These are phyloP conservation scores for Tenualosa thibaudeaui DNA, from an alignment of 2,797 vertebrate species.

Conservation along the genomic window DNA sequence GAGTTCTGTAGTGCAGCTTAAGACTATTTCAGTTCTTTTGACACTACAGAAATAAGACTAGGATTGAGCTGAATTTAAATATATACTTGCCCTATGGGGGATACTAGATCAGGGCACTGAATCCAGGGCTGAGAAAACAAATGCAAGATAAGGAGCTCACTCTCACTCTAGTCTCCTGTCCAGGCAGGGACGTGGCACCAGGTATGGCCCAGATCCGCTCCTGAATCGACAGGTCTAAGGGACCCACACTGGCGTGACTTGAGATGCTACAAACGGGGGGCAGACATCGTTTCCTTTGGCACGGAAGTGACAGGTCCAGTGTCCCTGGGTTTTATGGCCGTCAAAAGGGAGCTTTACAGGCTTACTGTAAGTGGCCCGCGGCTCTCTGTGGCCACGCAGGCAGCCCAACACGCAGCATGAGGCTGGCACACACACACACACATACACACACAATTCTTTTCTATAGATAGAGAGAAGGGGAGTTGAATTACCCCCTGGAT, in stretches of 20 bases:
- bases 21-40: too few species aligned
- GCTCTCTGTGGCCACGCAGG: neutral
- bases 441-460: slow-evolving; percentile 20
- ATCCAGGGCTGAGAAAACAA: neutral
- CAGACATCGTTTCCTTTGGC: neutral
- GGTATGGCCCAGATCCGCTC: neutral
- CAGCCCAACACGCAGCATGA: neutral
- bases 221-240: neutral
- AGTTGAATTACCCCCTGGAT: slow-evolving; percentile 41
- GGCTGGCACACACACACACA: too few species aligned
- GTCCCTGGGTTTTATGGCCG: neutral
- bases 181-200: too few species aligned
- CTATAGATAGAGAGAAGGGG: slow-evolving; percentile 40
- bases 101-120: neutral
- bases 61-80: neutral
- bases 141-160: neutral
- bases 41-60: too few species aligned
- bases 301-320: neutral
- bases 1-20: too few species aligned
- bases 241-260: too few species aligned
- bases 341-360: neutral
- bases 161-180: too few species aligned
- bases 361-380: neutral
- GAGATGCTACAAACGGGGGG: too few species aligned
- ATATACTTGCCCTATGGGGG: neutral